Evolutionary conservation across 2,888 invertebrate species (phyloP), one percentile per base, ranked within the genome.

Genomic region (Onthophagus sagittarius): DNA sequence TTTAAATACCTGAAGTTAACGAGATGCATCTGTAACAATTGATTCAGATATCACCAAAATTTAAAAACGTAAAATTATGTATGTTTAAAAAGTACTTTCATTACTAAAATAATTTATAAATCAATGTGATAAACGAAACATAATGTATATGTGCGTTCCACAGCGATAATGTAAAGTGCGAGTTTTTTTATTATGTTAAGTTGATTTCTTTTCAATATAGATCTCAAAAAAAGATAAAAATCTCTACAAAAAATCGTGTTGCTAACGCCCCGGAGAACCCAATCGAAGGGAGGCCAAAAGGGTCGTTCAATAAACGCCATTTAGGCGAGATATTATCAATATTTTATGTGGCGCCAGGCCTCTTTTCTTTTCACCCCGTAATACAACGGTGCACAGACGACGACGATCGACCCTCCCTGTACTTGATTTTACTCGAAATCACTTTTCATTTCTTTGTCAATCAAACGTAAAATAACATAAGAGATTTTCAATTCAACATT

Each of bases 261-360:
- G 64, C 13, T 15, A 33, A 53, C 62, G 70, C 62, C 53, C 15
- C 70, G 15, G 9, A 11, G 15, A 62, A 70, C 62, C 23, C 39
- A 53, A 70, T n/a, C 70, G 31, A 62, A 67, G 70, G 62, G 70
- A 63, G 70, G 69, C 65, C 53, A 62, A 72, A 11, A 53, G 39
- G 39, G 72, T 70, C 72, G 72, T 64, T 72, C 72, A 72, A 70
- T 72, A 72, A 72, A 74, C 72, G 74, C 70, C 72, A 64, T 72
- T 67, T 65, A 72, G 62, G 53, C 67, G 72, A 64, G 72, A 74
- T 74, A 72, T 72, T 74, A 74, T 74, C 74, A 72, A 74, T 72
- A 74, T 74, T 74, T 74, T 74, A 74, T 74, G 72, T 74, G 74
- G 72, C 74, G 74, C 74, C 74, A 69, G 62, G 39, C 39, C 39